These are phyloP conservation scores for Yponomeuta cagnagella DNA, from an alignment of 2,888 invertebrate species.

Conservation along the genomic window DNA sequence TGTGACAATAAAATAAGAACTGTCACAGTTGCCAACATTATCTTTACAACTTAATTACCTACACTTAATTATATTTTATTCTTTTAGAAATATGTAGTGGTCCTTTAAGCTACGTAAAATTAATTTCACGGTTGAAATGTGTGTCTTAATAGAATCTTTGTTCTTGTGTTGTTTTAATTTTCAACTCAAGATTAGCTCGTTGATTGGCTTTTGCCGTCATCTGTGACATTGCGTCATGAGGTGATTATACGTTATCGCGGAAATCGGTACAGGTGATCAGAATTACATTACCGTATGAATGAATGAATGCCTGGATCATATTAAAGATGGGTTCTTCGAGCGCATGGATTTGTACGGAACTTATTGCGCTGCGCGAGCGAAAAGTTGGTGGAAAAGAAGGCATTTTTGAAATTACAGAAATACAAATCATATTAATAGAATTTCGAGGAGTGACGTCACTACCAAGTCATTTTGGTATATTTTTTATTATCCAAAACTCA, in stretches of 20 bases:
- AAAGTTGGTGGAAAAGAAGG: too few relatives aligned
- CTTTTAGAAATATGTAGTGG: background rate
- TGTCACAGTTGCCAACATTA: conserved; percentile 42
- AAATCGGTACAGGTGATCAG: too few relatives aligned
- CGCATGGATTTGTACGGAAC: too few relatives aligned
- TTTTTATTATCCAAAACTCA: too few relatives aligned
- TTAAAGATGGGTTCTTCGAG: too few relatives aligned
- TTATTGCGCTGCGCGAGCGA: too few relatives aligned
- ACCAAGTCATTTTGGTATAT: too few relatives aligned
- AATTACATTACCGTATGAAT: too few relatives aligned
- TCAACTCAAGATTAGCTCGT: background rate
- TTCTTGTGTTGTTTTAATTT: background rate
- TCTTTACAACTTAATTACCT: conserved; percentile 22
- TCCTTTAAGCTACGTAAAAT: background rate
- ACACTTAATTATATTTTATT: conserved; percentile 21
- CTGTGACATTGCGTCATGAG: background rate
- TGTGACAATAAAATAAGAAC: conserved; percentile 39
- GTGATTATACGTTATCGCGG: background rate
- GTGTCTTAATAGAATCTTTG: background rate
- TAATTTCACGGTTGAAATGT: background rate
- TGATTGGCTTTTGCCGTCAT: background rate
- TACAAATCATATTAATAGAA: too few relatives aligned
- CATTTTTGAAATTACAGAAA: too few relatives aligned
- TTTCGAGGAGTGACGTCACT: too few relatives aligned
- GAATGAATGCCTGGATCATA: too few relatives aligned